Conservation (phyloP, 2,797 vertebrate genomes). For the Poecilia picta region DNA sequence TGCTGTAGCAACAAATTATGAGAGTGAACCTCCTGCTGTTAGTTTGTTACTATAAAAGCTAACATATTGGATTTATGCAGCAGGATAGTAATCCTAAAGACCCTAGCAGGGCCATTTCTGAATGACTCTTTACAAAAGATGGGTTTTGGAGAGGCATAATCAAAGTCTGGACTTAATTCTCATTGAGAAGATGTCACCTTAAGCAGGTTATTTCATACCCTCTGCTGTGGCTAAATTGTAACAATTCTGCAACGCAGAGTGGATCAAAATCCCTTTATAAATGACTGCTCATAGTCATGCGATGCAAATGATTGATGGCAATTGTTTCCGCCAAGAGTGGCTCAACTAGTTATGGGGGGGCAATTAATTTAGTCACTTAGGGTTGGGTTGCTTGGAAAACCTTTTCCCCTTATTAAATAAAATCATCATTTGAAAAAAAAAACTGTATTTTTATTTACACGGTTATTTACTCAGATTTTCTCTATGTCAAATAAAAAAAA, state of each 20-base stretch:
- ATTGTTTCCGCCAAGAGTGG: background rate
- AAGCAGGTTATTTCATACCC: background rate
- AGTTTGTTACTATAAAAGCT: background rate
- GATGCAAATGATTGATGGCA: background rate
- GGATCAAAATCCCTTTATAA: background rate
- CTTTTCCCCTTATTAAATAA: background rate
- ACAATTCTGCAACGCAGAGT: background rate
- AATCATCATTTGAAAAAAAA: background rate
- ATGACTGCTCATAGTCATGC: background rate
- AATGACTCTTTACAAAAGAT: background rate
- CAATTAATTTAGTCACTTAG: background rate
- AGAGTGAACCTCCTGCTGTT: background rate
- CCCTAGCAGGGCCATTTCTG: background rate
- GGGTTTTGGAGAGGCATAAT: background rate
- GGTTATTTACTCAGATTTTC: background rate
- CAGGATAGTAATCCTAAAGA: background rate
- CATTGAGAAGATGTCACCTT: background rate
- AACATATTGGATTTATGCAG: background rate
- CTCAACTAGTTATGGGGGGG: background rate
- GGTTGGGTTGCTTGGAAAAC: background rate
- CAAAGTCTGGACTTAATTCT: background rate
- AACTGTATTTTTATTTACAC: background rate
- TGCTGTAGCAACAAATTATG: background rate
- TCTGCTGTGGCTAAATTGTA: background rate
- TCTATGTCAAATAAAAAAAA: background rate